These are phyloP conservation scores for Gallinago solitaria DNA, from an alignment of 2,797 vertebrate species.

Conservation along the genomic window DNA sequence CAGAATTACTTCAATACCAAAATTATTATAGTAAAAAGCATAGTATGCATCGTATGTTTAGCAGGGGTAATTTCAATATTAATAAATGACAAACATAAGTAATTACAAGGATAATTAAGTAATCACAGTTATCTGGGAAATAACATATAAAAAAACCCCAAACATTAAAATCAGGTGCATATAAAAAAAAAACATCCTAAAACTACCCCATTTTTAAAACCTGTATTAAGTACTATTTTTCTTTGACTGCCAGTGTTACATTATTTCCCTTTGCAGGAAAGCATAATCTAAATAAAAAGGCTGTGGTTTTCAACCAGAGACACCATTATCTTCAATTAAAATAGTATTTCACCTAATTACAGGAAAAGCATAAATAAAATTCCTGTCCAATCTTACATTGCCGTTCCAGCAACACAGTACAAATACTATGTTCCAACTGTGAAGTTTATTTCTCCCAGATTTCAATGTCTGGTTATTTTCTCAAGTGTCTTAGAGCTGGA, in stretches of 20 bases:
- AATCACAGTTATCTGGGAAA: neutral
- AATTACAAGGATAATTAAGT: neutral
- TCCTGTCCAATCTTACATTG: neutral
- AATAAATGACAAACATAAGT: neutral
- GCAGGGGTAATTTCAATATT: neutral
- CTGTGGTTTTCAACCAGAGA: neutral
- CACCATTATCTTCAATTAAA: neutral
- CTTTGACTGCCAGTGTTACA: neutral
- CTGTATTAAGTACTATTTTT: neutral
- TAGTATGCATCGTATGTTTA: neutral
- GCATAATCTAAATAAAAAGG: neutral
- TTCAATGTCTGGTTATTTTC: neutral
- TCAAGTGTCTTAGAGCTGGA: accelerated
- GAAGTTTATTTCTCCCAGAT: neutral
- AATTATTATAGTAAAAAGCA: neutral
- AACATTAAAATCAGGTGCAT: neutral
- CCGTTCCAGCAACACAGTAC: neutral
- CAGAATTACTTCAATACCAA: neutral
- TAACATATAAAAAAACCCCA: neutral
- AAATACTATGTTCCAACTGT: accelerated
- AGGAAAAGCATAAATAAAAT: neutral
- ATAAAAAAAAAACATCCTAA: neutral
- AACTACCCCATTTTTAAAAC: neutral
- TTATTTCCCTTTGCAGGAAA: neutral
- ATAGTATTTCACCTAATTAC: neutral